phyloP scores from a whole-genome alignment of 2,888 invertebrate species.

The Amphipyra tragopoginis region DNA sequence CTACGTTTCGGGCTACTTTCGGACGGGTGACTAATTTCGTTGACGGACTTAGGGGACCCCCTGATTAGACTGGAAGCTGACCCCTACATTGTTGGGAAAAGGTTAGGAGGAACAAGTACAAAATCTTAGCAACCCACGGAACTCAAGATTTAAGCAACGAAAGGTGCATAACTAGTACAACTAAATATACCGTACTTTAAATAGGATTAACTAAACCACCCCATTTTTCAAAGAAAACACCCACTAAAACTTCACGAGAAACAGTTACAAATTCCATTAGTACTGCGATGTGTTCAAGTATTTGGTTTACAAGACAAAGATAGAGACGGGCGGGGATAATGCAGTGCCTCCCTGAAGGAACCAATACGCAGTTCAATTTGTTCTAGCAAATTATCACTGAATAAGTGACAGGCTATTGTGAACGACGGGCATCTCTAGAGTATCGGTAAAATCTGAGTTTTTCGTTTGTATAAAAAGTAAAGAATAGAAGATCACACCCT shows the following conservation, averaged over 20 bases:
- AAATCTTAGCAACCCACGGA: no score
- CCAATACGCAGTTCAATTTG: constrained; percentile 57
- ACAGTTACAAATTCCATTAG: constrained; percentile 40
- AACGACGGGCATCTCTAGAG: constrained; percentile 10
- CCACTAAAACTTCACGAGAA: constrained; percentile 15
- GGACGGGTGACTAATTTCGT: no score
- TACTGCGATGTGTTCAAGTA: constrained; percentile 32
- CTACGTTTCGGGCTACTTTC: no score
- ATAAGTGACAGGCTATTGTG: constrained; percentile 58
- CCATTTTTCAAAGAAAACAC: constrained; percentile 5
- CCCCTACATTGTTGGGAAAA: no score
- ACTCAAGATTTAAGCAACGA: no score
- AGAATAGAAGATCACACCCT: no score
- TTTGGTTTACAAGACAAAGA: constrained; percentile 43
- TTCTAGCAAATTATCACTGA: constrained; percentile 60
- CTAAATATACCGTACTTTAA: no score
- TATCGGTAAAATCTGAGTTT: constrained; percentile 2
- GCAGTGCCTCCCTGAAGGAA: constrained; percentile 46
- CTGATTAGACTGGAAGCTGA: no score
- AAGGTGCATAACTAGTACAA: no score
- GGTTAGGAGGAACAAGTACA: no score
- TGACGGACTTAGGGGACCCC: no score
- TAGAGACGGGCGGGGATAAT: constrained; percentile 22
- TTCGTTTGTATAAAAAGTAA: neutral
- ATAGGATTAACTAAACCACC: neutral